phyloP scores from a whole-genome alignment of 2,888 invertebrate species.

The Syrista parreyssii region DNA sequence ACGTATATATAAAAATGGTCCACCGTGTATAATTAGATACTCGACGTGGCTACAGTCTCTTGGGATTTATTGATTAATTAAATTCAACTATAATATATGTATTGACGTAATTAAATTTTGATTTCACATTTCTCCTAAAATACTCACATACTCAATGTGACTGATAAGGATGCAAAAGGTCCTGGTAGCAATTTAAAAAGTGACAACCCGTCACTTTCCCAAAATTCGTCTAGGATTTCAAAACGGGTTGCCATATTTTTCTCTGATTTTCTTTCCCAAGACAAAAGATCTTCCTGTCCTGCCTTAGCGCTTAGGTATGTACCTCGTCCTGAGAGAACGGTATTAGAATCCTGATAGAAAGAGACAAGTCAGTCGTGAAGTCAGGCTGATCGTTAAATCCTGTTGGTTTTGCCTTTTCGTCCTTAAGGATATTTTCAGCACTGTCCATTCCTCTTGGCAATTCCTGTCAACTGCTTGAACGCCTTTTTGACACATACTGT shows the following conservation, averaged over 20 bases:
- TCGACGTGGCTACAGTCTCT: not conserved
- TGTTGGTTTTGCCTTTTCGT: conserved; percentile 38
- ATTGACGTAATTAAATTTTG: not conserved
- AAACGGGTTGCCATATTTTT: not conserved
- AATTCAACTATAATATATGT: not conserved
- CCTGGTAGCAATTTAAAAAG: not conserved
- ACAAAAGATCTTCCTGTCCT: not conserved
- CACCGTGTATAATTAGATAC: not conserved
- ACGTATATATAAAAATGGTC: not conserved
- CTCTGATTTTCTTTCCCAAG: not conserved
- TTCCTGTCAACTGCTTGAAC: not conserved
- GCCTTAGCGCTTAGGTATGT: not conserved
- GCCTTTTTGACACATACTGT: conserved; percentile 32
- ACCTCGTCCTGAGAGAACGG: not conserved
- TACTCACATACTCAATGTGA: not conserved
- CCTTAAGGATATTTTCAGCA: not conserved
- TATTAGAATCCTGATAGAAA: not conserved
- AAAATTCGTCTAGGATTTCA: not conserved
- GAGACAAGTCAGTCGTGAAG: not conserved
- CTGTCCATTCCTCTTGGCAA: not conserved
- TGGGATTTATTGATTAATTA: not conserved
- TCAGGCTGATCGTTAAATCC: conserved; percentile 50
- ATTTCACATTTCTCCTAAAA: not conserved
- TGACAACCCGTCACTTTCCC: not conserved
- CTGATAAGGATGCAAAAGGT: not conserved